Percentiles rank a stretch among this genome's conserved stretches.
Conservation (phyloP, 2,888 invertebrate species). For the Ornithoptera priamus region DNA sequence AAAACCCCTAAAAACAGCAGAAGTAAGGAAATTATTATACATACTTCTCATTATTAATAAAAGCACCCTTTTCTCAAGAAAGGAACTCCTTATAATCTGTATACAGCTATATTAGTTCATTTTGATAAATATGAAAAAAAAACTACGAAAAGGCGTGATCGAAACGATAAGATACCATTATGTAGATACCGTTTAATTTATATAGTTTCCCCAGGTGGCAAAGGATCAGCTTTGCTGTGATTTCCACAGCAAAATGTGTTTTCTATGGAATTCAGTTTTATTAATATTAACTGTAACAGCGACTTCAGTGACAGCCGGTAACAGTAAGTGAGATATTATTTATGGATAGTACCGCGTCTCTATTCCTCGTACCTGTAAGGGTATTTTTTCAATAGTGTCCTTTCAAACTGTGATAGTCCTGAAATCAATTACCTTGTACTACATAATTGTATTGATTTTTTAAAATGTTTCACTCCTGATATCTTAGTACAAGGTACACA, state of each 20-base stretch:
- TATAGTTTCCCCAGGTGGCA: background rate
- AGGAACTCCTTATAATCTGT: no score
- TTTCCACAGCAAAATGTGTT: conserved; percentile 7
- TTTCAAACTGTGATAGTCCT: no score
- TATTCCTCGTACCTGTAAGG: background rate
- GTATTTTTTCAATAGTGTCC: background rate
- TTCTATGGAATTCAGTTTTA: conserved; percentile 15
- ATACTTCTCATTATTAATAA: no score
- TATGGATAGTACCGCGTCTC: background rate
- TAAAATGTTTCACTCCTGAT: no score
- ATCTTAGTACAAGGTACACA: no score
- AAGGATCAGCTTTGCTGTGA: background rate
- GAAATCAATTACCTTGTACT: no score
- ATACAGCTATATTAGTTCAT: no score
- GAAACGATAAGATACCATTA: conserved; percentile 21
- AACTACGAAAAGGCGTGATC: conserved; percentile 8
- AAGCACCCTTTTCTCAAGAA: no score
- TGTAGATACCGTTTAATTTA: conserved; percentile 1
- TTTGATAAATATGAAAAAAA: background rate
- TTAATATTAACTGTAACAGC: conserved; percentile 18
- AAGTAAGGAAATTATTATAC: no score
- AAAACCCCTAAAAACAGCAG: no score
- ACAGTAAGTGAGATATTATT: conserved; percentile 36
- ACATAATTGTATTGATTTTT: no score
- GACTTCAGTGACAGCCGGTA: conserved; percentile 30